Evolutionary conservation across 2,113 vertebrate genomes (phyloP), one percentile per base, ranked within the genome.

Genomic region (Nothoprocta pentlandii): DNA sequence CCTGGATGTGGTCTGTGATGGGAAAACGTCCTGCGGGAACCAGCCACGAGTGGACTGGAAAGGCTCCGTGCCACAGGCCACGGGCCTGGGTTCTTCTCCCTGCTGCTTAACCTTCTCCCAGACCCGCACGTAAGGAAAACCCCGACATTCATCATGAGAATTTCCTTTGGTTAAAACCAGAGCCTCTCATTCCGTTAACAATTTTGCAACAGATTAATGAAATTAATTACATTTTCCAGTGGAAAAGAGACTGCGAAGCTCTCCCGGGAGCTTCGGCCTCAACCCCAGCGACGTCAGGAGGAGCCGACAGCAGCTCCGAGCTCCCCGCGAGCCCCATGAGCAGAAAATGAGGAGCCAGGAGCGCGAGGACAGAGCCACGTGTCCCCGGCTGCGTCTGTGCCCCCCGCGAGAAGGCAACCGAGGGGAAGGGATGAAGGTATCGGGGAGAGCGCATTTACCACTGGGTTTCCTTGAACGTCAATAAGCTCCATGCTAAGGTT

Each of bases 191-290:
- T 76, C 84, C 63, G 36, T 69, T 89, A 90, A 81, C 66, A 62
- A 79, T 92, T 74, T 74, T 84, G 70, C 87, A 90, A 95, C 5
- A 63, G 94, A 93, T 93, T 93, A 87, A 95, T 42, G 84, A 44
- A 71, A 39, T 95, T 92, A 86, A 94, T 42, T 80, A 41, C 67
- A 42, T 95, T 92, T 96, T 92, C 88, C 88, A 87, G 74, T 34
- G 66, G 80, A 84, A 94, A 95, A 92, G 92, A 92, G 90, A 89
- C 76, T 59, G 90, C 82, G 59, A 87, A 92, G 90, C 49, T 89
- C 93, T 95, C 88, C 77, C 0, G 14, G 89, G 88, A 95, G 93
- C 90, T 89, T 90, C 86, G 6, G 56, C 79, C 83, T 25, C 2
- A 16, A 88, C 85, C 66, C 73, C 88, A 95, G 77, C 83, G 54